Percentiles rank a stretch among this genome's conserved stretches.
Evolutionary conservation across 2,797 vertebrate species (phyloP).

Genomic region (Urocyon cinereoargenteus): DNA sequence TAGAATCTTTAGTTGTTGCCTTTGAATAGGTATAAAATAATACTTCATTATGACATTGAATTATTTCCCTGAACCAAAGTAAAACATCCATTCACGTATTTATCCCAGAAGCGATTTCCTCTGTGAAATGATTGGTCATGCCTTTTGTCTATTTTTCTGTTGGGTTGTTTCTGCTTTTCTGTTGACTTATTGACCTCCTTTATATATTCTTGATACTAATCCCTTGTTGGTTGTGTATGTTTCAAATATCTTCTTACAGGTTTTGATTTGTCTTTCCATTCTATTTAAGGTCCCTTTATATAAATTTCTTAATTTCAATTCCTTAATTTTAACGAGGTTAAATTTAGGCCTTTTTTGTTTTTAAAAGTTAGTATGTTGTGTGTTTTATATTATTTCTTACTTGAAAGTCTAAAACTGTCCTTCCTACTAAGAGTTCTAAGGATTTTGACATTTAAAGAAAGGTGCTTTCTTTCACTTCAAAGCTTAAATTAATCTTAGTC

Average conservation of each 20-base stretch:
- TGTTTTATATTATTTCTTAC: not conserved
- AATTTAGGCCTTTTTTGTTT: not conserved
- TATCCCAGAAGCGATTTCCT: not conserved
- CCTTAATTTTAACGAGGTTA: conserved; percentile 6
- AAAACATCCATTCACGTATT: not conserved
- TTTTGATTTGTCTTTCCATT: conserved; percentile 11
- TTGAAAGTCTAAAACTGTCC: not conserved
- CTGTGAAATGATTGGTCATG: not conserved
- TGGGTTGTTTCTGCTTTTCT: not conserved
- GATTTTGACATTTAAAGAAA: not conserved
- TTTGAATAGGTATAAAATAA: not conserved
- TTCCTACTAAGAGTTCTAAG: not conserved
- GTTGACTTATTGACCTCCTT: not conserved
- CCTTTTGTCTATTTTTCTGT: not conserved
- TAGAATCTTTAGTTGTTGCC: not conserved
- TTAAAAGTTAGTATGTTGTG: not conserved
- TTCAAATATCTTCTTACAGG: not conserved
- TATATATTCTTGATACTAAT: conserved; percentile 4
- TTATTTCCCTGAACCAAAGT: not conserved
- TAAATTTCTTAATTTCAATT: not conserved
- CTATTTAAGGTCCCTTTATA: not conserved
- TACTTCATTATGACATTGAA: not conserved
- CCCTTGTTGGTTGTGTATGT: not conserved
- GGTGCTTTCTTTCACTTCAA: not conserved
- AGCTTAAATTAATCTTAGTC: not conserved